Evolutionary conservation across 2,113 vertebrate species (phyloP), one percentile per base, ranked within the genome.

Genomic region (Gobiocypris rarus): DNA sequence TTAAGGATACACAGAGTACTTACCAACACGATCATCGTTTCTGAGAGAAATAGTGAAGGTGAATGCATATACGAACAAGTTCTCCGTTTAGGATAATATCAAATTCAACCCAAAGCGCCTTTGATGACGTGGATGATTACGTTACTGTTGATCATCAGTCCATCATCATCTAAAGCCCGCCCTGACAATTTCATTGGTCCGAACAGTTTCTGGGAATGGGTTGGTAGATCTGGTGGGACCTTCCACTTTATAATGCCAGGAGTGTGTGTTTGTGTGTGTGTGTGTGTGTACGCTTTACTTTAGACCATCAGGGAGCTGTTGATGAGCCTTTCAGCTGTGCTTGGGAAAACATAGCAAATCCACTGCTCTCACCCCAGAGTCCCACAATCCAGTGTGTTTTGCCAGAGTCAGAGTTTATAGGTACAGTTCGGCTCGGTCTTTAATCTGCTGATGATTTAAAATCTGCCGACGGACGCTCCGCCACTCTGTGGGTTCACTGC

Each of bases 311-410:
- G 80, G 67, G 86, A 76, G 63, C 52, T 54, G 15, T 45, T 84
- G 86, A 87, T 85, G 87, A 87, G 74, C 86, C 82, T 86, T 74
- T 84, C 89, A 89, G 87, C 88, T 89, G 84, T 86, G 41, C 75
- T 77, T 74, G 84, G 78, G 74, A 75, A 78, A 83, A 65, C 65
- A 73, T 65, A 86, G 48, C 54, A 28, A 82, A 73, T 87, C 81
- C 73, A 77, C 48, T 77, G 82, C 43, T 34, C 80, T 79, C 50
- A 56, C 28, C 50, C 63, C 63, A 50, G 81, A 88, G 59, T 76
- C 69, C 26, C 81, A 74, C 79, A 87, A 86, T 85, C 28, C 67
- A 59, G 76, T 54, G 11, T 50, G 69, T 77, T 84, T 85, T 82
- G 75, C 77, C 28, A 67, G 67, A 31, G 65, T 45, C 24, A 63